Evolutionary conservation across 2,888 invertebrate genomes (phyloP).

Genomic region (Heliconius erato): DNA sequence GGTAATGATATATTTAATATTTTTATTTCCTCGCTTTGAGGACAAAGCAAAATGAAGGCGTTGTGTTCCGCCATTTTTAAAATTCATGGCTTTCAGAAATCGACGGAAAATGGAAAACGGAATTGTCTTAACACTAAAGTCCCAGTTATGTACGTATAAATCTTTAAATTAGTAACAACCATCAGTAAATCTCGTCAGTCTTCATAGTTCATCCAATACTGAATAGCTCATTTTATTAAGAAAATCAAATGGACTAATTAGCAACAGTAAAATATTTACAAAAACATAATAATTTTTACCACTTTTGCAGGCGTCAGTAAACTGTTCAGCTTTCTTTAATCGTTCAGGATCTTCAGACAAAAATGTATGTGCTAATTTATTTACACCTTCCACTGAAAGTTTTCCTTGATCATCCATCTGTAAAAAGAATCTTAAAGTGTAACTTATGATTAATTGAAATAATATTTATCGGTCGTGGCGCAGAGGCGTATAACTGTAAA

Average conservation of each 20-base stretch:
- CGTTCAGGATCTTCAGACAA: conserved; percentile 66
- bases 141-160: no score
- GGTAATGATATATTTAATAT: no score
- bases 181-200: no score
- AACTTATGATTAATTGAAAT: no score
- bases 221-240: not conserved
- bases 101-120: no score
- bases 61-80: no score
- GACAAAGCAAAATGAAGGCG: no score
- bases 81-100: no score
- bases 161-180: no score
- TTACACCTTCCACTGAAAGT: conserved; percentile 69
- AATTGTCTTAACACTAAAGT: no score
- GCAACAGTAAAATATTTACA: not conserved
- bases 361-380: conserved; percentile 63
- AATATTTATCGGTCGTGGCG: not conserved
- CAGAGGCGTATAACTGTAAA: not conserved
- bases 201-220: not conserved
- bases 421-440: conserved; percentile 44
- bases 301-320: conserved; percentile 70
- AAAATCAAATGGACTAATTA: not conserved
- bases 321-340: conserved; percentile 66
- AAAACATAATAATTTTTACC: conserved; percentile 59
- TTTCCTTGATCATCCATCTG: conserved; percentile 77
- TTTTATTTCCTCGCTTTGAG: no score